Conservation (phyloP, 2,888 invertebrate species). For the Erynnis tages region DNA sequence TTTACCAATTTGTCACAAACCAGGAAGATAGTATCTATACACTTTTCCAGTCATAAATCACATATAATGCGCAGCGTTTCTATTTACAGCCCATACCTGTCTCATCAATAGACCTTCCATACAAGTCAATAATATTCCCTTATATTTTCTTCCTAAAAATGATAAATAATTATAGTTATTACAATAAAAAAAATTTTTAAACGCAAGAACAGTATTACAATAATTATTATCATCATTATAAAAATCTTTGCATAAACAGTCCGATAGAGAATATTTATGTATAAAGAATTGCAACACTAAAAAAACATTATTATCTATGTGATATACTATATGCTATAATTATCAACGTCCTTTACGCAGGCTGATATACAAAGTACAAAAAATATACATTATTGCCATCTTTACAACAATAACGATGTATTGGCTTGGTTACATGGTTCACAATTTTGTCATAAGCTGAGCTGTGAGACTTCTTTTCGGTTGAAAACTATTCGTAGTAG, state of each 20-base stretch:
- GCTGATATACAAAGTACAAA: slow-evolving; percentile 75
- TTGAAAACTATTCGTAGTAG: slow-evolving; percentile 12
- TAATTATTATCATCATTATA: slow-evolving; percentile 30
- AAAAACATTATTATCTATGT: slow-evolving; percentile 35
- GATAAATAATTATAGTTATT: slow-evolving; percentile 8
- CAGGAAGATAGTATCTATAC: slow-evolving; percentile 31
- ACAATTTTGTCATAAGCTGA: background rate
- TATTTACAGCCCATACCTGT: slow-evolving; percentile 34
- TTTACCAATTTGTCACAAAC: slow-evolving; percentile 34
- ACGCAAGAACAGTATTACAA: slow-evolving; percentile 8
- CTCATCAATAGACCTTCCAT: slow-evolving; percentile 22
- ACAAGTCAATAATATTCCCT: slow-evolving; percentile 24
- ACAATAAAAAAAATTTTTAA: slow-evolving; percentile 16
- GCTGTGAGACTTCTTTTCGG: background rate
- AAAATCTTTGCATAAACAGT: slow-evolving; percentile 54
- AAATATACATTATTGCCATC: slow-evolving; percentile 74
- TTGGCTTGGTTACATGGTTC: slow-evolving; percentile 10
- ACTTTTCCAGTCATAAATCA: slow-evolving; percentile 34
- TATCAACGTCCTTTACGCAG: slow-evolving; percentile 52
- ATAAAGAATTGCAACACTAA: slow-evolving; percentile 68
- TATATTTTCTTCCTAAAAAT: slow-evolving; percentile 17
- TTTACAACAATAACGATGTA: slow-evolving; percentile 48
- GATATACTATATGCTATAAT: slow-evolving; percentile 52
- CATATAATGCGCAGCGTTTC: slow-evolving; percentile 50
- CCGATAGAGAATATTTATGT: slow-evolving; percentile 52